A percentile compares a stretch with the other conserved stretches of the same genome.
Conservation (phyloP, 2,113 vertebrate species). For the Cricetomys ansorgei region DNA sequence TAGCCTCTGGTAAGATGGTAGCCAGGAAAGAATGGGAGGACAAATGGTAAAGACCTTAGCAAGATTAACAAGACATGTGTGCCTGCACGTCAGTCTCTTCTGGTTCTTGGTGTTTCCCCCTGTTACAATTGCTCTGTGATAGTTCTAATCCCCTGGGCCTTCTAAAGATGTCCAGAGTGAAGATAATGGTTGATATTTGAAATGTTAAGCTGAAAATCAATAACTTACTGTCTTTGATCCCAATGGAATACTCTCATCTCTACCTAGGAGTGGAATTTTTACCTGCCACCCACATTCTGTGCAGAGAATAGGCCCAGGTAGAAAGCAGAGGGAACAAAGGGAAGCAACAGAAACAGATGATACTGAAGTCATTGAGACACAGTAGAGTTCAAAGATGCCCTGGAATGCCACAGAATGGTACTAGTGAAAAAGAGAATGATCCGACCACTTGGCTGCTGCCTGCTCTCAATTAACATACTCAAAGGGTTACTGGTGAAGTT, state of each 20-base stretch:
- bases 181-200: not conserved
- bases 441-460: not conserved
- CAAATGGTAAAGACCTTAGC: slow-evolving; percentile 37
- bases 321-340: not conserved
- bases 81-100: not conserved
- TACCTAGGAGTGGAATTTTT: not conserved
- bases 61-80: slow-evolving; percentile 1
- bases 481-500: not conserved
- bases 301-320: not conserved
- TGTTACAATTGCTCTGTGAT: not conserved
- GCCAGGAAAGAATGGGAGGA: slow-evolving; percentile 9
- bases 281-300: not conserved
- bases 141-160: not conserved
- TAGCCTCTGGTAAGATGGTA: slow-evolving; percentile 41
- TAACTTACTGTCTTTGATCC: slow-evolving; percentile 12
- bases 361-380: not conserved
- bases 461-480: slow-evolving; percentile 23
- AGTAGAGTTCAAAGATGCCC: not conserved
- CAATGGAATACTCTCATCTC: not conserved
- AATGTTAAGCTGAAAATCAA: slow-evolving; percentile 1
- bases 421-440: not conserved
- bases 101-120: not conserved
- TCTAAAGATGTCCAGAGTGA: not conserved
- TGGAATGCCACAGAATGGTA: not conserved
- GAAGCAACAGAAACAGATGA: slow-evolving; percentile 37